phyloP scores from a whole-genome alignment of 1,140 invertebrate species.

The Coboldia fuscipes region DNA sequence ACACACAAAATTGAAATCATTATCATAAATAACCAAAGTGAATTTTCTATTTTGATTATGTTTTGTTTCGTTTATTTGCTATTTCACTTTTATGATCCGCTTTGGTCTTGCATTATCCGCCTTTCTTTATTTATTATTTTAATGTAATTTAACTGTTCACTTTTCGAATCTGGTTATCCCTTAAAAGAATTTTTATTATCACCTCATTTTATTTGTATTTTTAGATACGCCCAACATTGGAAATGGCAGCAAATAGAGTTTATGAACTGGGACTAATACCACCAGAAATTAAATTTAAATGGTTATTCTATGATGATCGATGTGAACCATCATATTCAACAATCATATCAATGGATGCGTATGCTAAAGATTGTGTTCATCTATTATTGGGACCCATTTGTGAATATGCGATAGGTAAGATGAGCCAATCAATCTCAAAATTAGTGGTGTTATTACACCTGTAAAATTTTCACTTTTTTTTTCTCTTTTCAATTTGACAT shows the following conservation, averaged over 20 bases:
- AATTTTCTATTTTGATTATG: neutral
- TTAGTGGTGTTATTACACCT: neutral
- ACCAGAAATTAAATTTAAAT: constrained; percentile 28
- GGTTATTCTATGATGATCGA: constrained; percentile 36
- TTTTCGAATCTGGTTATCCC: neutral
- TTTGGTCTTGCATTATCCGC: neutral
- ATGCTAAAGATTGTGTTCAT: constrained; percentile 39
- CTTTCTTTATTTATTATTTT: neutral
- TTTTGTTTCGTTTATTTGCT: neutral
- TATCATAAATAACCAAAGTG: neutral
- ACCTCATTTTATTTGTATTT: constrained; percentile 1
- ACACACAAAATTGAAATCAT: neutral
- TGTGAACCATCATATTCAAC: constrained; percentile 46
- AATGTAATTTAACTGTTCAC: neutral
- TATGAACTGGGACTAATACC: constrained; percentile 26
- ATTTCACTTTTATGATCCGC: neutral
- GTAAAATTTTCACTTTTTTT: neutral
- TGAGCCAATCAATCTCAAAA: neutral
- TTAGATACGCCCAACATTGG: constrained; percentile 29
- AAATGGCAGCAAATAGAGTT: constrained; percentile 29
- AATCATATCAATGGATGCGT: constrained; percentile 40
- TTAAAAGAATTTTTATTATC: neutral
- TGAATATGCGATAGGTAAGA: constrained; percentile 50
- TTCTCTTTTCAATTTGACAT: neutral
- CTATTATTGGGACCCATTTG: constrained; percentile 52